Conservation (phyloP, 2,113 vertebrate genomes). For the Alligator sinensis region DNA sequence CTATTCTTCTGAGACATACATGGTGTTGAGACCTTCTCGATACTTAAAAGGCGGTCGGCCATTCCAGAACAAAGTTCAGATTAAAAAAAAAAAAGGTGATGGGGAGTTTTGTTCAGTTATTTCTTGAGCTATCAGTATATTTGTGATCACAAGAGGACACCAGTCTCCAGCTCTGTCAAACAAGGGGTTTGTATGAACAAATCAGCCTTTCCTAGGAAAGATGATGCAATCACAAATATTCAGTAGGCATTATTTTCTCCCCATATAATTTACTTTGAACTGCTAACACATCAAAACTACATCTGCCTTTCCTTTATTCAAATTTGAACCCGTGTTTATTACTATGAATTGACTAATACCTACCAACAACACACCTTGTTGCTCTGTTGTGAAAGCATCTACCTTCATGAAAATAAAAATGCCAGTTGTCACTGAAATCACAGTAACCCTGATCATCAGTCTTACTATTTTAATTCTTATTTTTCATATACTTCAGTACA, state of each 20-base stretch:
- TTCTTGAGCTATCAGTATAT: neutral
- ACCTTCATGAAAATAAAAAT: slow-evolving; percentile 11
- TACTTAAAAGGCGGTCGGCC: neutral
- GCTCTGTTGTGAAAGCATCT: neutral
- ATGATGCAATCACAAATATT: neutral
- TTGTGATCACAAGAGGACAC: neutral
- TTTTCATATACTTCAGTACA: neutral
- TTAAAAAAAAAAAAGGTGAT: neutral
- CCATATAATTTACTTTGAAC: neutral
- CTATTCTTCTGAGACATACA: accelerated
- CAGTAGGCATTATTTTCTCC: accelerated
- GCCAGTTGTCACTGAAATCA: neutral
- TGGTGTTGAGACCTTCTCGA: neutral
- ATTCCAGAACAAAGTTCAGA: neutral
- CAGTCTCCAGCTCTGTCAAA: neutral
- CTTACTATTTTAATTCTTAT: neutral
- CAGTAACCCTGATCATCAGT: neutral
- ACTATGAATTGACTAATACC: neutral
- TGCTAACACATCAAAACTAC: neutral
- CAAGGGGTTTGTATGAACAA: neutral
- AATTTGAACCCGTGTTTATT: neutral
- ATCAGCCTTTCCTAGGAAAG: neutral
- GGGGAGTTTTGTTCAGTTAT: neutral
- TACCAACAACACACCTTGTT: neutral
- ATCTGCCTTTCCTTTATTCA: neutral